phyloP scores from a whole-genome alignment of 2,113 vertebrate genomes.

The Chitala chitala region DNA sequence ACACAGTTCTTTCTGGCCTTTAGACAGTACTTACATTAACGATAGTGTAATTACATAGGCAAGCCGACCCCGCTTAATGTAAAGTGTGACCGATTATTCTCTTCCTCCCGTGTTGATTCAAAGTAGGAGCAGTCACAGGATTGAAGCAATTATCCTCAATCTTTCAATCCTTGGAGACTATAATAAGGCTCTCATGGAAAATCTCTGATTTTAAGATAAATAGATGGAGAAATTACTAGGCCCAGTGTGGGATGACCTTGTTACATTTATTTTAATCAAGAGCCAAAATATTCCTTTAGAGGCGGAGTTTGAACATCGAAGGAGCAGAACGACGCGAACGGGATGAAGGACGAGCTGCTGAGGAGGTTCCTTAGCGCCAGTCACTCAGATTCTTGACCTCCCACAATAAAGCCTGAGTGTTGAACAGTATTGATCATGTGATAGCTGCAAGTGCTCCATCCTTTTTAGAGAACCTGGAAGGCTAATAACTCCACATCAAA shows the following conservation, averaged over 20 bases:
- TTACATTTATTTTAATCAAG: constrained; percentile 2
- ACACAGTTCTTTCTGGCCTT: neutral
- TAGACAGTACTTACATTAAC: constrained; percentile 1
- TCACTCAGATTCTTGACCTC: neutral
- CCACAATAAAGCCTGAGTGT: neutral
- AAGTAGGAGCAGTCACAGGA: neutral
- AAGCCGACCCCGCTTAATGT: neutral
- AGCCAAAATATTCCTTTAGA: neutral
- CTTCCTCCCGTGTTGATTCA: neutral
- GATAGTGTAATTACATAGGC: neutral
- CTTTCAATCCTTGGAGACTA: neutral
- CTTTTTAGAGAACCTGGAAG: neutral
- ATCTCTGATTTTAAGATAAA: constrained; percentile 15
- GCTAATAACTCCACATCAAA: neutral
- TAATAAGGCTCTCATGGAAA: constrained; percentile 8
- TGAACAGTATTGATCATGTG: neutral
- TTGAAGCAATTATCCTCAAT: constrained; percentile 4
- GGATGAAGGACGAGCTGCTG: neutral
- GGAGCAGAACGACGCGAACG: neutral
- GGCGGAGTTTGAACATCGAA: neutral
- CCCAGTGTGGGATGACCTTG: neutral
- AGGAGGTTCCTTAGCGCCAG: neutral
- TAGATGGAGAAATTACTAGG: neutral
- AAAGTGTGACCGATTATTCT: constrained; percentile 10
- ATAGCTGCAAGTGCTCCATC: neutral